Conservation (phyloP, 2,797 vertebrate genomes). For the Choloepus didactylus region DNA sequence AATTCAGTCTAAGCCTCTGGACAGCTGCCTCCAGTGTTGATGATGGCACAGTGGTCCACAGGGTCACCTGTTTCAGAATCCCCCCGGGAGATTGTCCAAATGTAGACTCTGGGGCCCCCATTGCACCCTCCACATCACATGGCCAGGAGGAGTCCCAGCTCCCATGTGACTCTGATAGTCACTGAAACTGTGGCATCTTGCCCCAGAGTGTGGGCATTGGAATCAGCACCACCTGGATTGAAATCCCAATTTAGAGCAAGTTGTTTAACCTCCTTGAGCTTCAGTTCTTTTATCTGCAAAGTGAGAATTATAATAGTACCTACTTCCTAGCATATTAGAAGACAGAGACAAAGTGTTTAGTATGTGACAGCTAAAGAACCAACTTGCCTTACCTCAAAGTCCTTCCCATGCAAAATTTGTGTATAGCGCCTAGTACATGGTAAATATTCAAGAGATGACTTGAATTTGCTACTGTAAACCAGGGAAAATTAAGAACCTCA, state of each 20-base stretch:
- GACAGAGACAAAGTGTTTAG: neutral
- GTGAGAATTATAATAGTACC: neutral
- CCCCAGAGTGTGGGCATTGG: neutral
- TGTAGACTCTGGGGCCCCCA: neutral
- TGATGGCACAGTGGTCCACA: neutral
- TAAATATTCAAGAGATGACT: neutral
- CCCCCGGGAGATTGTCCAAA: neutral
- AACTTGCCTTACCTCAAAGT: neutral
- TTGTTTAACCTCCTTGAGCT: neutral
- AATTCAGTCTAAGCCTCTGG: neutral
- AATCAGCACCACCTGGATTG: neutral
- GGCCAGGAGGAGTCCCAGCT: neutral
- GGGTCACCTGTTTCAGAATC: neutral
- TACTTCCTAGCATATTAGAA: neutral
- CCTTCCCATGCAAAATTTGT: neutral
- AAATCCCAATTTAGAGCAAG: neutral
- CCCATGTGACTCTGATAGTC: neutral
- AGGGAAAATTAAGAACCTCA: neutral
- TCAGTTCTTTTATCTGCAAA: neutral
- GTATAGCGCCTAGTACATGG: neutral
- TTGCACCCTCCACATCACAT: neutral
- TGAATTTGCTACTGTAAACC: neutral
- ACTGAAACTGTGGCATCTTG: neutral
- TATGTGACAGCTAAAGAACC: neutral
- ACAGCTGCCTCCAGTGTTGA: neutral